These are phyloP conservation scores for honey bee (Apis mellifera) DNA, from an alignment of 1,140 invertebrate genomes.

Conservation along the genomic window Amel_HAv3.1 CM009936.2:17614001-17614500, in stretches of 20 bases:
- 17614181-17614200: conserved; percentile 49
- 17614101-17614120: too few relatives aligned
- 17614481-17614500: conserved; percentile 66
- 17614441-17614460: conserved; percentile 58
- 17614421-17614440: conserved; percentile 65
- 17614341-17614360: conserved; percentile 35
- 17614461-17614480: conserved; percentile 66
- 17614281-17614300: conserved; percentile 55
- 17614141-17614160: not conserved
- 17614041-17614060: not conserved
- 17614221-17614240: conserved; percentile 49
- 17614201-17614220: conserved; percentile 19
- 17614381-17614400: conserved; percentile 66
- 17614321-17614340: conserved; percentile 66
- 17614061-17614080: conserved; percentile 18
- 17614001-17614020: conserved; percentile 23
- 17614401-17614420: conserved; percentile 58
- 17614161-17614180: not conserved
- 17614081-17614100: not conserved
- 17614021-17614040: not conserved
- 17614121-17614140: too few relatives aligned
- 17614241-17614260: conserved; percentile 61
- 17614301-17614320: conserved; percentile 44
- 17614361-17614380: conserved; percentile 59
- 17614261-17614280: conserved; percentile 64